phyloP scores from a whole-genome alignment of 1,140 invertebrate species.

The Eubasilissa regina region DNA sequence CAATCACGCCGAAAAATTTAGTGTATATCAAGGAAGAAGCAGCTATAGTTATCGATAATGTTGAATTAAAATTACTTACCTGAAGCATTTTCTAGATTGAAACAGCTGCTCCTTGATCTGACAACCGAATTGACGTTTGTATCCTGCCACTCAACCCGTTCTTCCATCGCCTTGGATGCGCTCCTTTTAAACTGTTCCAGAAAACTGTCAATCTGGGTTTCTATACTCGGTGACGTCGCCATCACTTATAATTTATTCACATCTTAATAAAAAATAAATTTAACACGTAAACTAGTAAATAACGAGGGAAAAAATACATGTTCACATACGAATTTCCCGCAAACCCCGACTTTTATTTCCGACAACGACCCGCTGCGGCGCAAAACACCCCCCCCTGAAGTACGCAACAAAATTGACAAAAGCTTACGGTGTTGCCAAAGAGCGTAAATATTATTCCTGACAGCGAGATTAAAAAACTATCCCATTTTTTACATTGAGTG shows the following conservation, averaged over 20 bases:
- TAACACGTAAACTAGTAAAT: slow-evolving; percentile 29
- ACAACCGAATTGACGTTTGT: slow-evolving; percentile 62
- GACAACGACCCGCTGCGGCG: slow-evolving; percentile 8
- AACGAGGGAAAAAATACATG: slow-evolving; percentile 18
- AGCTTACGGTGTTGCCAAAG: slow-evolving; percentile 24
- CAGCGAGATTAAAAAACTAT: not conserved
- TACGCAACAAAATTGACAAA: slow-evolving; percentile 43
- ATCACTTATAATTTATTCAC: slow-evolving; percentile 63
- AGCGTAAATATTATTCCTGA: slow-evolving; percentile 2
- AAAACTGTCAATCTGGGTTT: slow-evolving; percentile 87
- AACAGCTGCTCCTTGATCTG: slow-evolving; percentile 70
- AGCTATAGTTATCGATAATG: not conserved
- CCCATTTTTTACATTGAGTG: not conserved
- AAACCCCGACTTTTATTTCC: slow-evolving; percentile 1
- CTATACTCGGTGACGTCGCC: slow-evolving; percentile 81
- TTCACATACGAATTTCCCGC: slow-evolving; percentile 1
- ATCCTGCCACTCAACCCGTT: slow-evolving; percentile 68
- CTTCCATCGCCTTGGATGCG: slow-evolving; percentile 82
- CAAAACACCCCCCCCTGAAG: slow-evolving; percentile 35
- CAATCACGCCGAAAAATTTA: too few species aligned
- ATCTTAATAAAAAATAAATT: slow-evolving; percentile 31
- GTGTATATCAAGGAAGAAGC: too few species aligned
- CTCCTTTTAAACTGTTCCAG: slow-evolving; percentile 85
- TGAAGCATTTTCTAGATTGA: slow-evolving; percentile 67
- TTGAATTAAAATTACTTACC: slow-evolving; percentile 64